These are phyloP conservation scores for Uria lomvia DNA, from an alignment of 2,113 vertebrate genomes.

Conservation along the genomic window DNA sequence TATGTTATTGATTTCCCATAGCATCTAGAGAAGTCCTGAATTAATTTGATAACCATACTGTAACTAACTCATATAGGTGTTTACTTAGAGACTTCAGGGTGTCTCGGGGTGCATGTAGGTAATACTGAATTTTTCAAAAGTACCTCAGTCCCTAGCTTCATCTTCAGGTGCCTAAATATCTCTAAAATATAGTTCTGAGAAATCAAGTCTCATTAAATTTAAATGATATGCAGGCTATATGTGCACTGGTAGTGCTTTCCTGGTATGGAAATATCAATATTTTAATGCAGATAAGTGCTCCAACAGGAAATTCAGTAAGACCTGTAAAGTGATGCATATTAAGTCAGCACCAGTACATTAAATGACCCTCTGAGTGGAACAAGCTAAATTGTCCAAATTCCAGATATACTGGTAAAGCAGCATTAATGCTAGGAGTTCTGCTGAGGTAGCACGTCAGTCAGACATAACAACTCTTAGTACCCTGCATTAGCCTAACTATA, in stretches of 20 bases:
- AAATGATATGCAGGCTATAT: not conserved
- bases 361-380: not conserved
- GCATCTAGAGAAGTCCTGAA: not conserved
- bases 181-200: not conserved
- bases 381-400: constrained; percentile 4
- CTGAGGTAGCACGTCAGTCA: not conserved
- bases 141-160: not conserved
- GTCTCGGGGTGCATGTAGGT: not conserved
- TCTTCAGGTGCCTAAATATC: not conserved
- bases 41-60: not conserved
- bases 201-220: constrained; percentile 3
- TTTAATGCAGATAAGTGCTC: constrained; percentile 4
- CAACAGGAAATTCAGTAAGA: constrained; percentile 18
- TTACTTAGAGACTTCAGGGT: not conserved
- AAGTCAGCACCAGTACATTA: constrained; percentile 23
- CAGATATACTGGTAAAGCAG: not conserved
- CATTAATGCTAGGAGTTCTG: not conserved
- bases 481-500: not conserved
- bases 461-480: not conserved
- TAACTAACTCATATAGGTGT: not conserved
- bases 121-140: not conserved
- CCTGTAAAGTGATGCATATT: constrained; percentile 2
- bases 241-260: not conserved
- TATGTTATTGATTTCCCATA: not conserved
- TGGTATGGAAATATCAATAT: constrained; percentile 21